Evolutionary conservation across 1,140 invertebrate genomes (phyloP), one percentile per base, ranked within the genome.

Genomic region (Drosophila bocki): DNA sequence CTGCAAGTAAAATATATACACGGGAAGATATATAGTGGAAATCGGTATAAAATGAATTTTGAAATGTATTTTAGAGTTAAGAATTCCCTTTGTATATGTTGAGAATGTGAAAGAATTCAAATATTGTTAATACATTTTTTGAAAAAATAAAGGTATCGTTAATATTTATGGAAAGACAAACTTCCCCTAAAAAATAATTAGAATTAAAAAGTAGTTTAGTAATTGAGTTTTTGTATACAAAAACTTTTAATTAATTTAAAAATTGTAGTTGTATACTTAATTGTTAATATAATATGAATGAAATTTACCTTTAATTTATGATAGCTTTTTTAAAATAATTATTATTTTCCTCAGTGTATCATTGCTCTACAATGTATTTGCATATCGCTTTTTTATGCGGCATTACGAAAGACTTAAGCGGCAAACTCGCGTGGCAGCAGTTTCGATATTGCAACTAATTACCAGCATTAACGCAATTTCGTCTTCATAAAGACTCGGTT

Each of bases 371-470:
- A 80, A 74, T 80, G 76, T 88, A 88, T 88, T 88, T 88, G 84
- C 84, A 88, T 88, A 88, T 71, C 79, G 65, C 61, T 64, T 61
- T 53, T 53, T 50, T 61, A 26, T 50, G 69, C 48, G 64, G 70
- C 69, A 68, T 80, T 54, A 84, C 85, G 82, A 90, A 88, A 90
- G 84, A 88, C 65, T 84, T 78, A 68, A 76, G 85, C 84, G 78
- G 64, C 85, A 56, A 88, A 88, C 84, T 88, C 62, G 84, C 77
- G 68, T 88, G 86, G 82, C 56, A 88, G 87, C 77, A 65, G 12
- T 71, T 59, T 78, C 81, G 78, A 90, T 88, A 88, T 88, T 88
- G 65, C 84, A 88, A 90, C 85, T 88, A 88, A 88, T 88, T 90
- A 88, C 84, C 45, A 78, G 70, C 65, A 87, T 87, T 87, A 90